A percentile compares a stretch with the other conserved stretches of the same genome.
Conservation (phyloP, 2,888 invertebrate genomes). For the Watsonalla cultraria region DNA sequence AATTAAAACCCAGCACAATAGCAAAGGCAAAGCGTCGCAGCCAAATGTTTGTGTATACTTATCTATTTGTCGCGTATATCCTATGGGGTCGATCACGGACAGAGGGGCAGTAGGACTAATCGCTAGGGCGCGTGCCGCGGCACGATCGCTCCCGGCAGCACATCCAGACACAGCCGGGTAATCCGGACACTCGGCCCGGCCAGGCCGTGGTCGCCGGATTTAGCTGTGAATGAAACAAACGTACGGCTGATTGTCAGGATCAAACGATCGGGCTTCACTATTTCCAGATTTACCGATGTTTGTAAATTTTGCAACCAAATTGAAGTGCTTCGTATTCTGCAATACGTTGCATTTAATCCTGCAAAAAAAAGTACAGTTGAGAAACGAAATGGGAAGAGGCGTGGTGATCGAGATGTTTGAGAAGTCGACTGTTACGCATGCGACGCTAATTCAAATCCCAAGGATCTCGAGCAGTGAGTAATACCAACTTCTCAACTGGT, state of each 20-base stretch:
- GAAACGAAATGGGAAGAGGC: no score
- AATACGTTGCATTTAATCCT: no score
- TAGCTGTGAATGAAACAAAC: constrained; percentile 64
- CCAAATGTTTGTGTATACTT: constrained; percentile 43
- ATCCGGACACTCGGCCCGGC: constrained; percentile 45
- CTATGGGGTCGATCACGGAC: constrained; percentile 41
- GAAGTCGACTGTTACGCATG: no score
- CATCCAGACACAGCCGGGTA: constrained; percentile 50
- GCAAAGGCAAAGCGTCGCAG: neutral
- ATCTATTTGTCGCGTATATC: constrained; percentile 45
- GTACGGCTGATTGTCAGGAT: constrained; percentile 64
- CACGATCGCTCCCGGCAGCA: constrained; percentile 55
- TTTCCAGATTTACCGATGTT: constrained; percentile 44
- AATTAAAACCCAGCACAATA: neutral
- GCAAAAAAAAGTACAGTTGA: no score
- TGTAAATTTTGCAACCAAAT: constrained; percentile 3
- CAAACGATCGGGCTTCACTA: constrained; percentile 41
- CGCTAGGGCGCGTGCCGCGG: constrained; percentile 56
- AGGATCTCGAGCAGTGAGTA: no score
- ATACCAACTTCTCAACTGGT: no score
- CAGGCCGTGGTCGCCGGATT: constrained; percentile 40
- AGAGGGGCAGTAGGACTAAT: constrained; percentile 67
- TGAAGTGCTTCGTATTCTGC: no score
- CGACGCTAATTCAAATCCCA: no score
- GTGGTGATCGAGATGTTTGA: no score